Base-by-base conservation (phyloP, 2,888 invertebrate genomes). In the Drosophila picticornis region DNA sequence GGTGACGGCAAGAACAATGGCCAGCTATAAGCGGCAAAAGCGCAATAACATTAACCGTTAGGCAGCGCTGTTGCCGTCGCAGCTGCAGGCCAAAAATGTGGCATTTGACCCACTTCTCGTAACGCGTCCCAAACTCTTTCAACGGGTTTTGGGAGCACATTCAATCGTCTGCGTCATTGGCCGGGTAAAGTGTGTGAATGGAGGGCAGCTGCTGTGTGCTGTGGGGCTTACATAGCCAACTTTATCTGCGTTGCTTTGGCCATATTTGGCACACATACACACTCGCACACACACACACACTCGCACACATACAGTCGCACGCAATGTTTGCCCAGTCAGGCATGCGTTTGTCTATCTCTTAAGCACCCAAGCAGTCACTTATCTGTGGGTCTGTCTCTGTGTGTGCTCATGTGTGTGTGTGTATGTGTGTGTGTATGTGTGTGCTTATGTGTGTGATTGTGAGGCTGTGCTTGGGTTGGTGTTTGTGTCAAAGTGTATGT, bases 11-110 rank as follows among this genome's bases (percentile, higher is more conserved):
- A 72, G 77, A 72, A 76, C 64, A 74, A 82, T 77, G 75, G 72
- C 65, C 63, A 34, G 43, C 81, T 79, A 72, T 73, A 83, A 85
- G 86, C 83, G 87, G 89, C 75, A 78, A 72, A 72, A 75, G 80
- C 88, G 88, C 87, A 87, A 87, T 87, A 87, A 87, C 88, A 89
- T 90, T 90, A 87, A 87, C 87, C 90, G 87, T 90, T 87, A 87
- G 74, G 66, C 86, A 83, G 74, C 72, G 72, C 66, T 59, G 77
- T 48, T 53, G 22, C 48, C 60, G 63, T 71, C 67, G 38, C 75
- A 69, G 71, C 81, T 80, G 72, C 83, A 78, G 59, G 67, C 85
- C 85, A 85, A 85, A 85, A 80, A 80, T 86, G 88, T 74, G 86
- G 71, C 78, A 88, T 72, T 75, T 86, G 85, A 85, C 85, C 85